Conservation (phyloP, 1,140 invertebrate genomes). For the Planococcus citri region DNA sequence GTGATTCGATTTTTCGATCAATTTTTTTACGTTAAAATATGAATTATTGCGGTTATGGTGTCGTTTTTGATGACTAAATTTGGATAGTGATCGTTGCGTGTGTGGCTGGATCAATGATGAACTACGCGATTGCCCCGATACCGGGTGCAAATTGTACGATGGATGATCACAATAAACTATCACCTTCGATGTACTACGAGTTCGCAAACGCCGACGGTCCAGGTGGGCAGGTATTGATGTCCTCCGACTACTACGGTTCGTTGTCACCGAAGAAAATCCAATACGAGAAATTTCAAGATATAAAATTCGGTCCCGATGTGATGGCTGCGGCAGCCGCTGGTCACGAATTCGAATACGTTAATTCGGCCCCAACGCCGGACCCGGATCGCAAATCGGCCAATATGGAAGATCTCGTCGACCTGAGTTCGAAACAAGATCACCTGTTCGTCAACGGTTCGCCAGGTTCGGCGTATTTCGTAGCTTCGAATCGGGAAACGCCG, state of each 20-base stretch:
- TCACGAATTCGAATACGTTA: not conserved
- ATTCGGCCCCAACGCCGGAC: not conserved
- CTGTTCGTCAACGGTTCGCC: too few relatives aligned
- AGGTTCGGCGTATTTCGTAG: too few relatives aligned
- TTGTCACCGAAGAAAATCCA: not conserved
- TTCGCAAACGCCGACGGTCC: not conserved
- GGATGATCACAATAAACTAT: too few relatives aligned
- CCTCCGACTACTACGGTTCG: not conserved
- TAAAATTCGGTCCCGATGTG: not conserved
- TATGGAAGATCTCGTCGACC: not conserved
- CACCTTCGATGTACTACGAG: not conserved
- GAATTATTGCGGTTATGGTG: too few relatives aligned
- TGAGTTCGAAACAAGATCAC: not conserved
- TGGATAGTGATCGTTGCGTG: too few relatives aligned
- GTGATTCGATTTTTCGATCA: not conserved
- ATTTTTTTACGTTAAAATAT: too few relatives aligned
- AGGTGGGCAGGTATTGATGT: too few relatives aligned
- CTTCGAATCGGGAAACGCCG: too few relatives aligned
- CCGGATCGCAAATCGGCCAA: not conserved
- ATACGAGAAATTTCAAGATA: slow-evolving; percentile 6
- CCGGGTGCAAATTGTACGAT: too few relatives aligned
- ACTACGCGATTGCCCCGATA: too few relatives aligned
- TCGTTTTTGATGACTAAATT: too few relatives aligned
- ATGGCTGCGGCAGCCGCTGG: not conserved
- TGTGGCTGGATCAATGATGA: too few relatives aligned